Conservation (phyloP, 2,888 invertebrate genomes). For the Eupsilia transversa region DNA sequence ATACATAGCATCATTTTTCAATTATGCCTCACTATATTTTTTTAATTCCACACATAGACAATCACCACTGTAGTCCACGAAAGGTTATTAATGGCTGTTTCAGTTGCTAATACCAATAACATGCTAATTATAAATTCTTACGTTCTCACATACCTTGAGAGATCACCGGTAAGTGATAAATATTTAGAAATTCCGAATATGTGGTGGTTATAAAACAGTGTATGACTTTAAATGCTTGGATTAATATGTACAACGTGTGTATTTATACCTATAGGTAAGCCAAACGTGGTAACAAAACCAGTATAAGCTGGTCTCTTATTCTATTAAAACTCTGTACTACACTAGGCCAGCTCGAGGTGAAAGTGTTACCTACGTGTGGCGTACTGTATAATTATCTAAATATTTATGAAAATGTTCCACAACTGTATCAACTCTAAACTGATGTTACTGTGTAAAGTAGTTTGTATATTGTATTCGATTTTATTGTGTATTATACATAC, state of each 20-base stretch:
- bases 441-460: not conserved
- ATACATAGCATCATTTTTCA: not conserved
- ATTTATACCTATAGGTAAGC: not conserved
- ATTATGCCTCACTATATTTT: too few relatives aligned
- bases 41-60: not conserved
- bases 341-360: too few relatives aligned
- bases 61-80: too few relatives aligned
- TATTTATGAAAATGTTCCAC: not conserved
- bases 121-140: not conserved
- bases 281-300: not conserved
- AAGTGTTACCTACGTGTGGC: not conserved
- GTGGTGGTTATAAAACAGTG: not conserved
- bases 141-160: not conserved
- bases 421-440: not conserved
- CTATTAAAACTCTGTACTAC: not conserved
- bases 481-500: too few relatives aligned
- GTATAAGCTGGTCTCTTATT: not conserved
- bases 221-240: not conserved
- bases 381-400: not conserved
- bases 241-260: not conserved
- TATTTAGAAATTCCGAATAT: not conserved
- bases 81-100: too few relatives aligned
- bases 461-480: not conserved
- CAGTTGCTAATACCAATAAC: not conserved
- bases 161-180: constrained; percentile 6